Conservation (phyloP, 2,888 invertebrate genomes). For the Sicus ferrugineus region DNA sequence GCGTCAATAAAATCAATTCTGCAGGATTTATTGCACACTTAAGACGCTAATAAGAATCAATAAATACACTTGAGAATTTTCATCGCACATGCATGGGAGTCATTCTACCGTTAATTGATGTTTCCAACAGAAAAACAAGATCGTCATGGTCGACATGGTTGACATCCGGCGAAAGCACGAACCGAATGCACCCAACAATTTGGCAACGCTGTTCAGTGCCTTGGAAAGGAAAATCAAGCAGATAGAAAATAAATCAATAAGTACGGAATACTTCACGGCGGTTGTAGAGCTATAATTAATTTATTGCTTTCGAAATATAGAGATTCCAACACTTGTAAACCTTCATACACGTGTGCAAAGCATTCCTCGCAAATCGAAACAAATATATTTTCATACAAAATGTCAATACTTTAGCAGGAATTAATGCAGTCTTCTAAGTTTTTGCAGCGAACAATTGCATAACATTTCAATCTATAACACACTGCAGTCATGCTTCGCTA, state of each 20-base stretch:
- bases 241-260: not conserved
- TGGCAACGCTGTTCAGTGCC: not conserved
- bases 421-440: too few relatives aligned
- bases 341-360: too few relatives aligned
- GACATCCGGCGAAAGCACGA: conserved; percentile 23
- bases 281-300: too few relatives aligned
- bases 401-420: too few relatives aligned
- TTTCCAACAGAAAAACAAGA: conserved; percentile 10
- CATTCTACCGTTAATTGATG: conserved; percentile 21
- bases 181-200: conserved; percentile 13
- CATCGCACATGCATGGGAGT: not conserved
- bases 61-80: not conserved
- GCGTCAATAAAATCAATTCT: not conserved
- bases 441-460: too few relatives aligned
- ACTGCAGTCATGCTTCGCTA: too few relatives aligned
- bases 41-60: not conserved
- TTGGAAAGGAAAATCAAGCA: not conserved
- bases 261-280: not conserved
- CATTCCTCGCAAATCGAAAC: not conserved
- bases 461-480: too few relatives aligned
- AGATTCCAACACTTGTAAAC: too few relatives aligned
- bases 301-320: too few relatives aligned
- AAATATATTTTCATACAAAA: too few relatives aligned
- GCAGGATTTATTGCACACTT: not conserved
- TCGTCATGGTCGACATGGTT: conserved; percentile 24